Evolutionary conservation across 2,113 vertebrate genomes (phyloP).

Genomic region (Chaetodon trifascialis): DNA sequence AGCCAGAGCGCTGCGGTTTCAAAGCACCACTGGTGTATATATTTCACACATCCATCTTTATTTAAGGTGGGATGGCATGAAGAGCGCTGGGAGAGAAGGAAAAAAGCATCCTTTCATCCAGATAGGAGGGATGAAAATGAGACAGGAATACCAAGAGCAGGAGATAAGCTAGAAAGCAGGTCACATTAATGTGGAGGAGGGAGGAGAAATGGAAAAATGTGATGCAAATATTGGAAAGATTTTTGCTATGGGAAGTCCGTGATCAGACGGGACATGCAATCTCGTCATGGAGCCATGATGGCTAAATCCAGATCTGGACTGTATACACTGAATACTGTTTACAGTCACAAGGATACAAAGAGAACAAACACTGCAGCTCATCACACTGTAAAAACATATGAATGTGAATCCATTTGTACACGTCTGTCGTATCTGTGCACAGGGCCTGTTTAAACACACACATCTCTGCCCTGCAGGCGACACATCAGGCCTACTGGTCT

Average conservation of each 20-base stretch:
- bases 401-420: conserved; percentile 23
- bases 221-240: conserved; percentile 8
- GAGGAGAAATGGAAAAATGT: conserved; percentile 9
- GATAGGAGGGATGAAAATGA: conserved; percentile 19
- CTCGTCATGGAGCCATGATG: neutral
- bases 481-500: conserved; percentile 28
- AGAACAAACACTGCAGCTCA: neutral
- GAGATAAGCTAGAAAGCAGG: conserved; percentile 2
- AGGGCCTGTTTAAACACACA: conserved; percentile 15
- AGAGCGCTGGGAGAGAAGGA: conserved; percentile 18
- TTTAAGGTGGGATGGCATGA: conserved; percentile 8
- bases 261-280: conserved; percentile 22
- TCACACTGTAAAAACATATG: conserved; percentile 12
- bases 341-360: neutral
- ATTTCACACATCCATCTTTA: conserved; percentile 13
- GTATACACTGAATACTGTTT: neutral
- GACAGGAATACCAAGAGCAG: conserved; percentile 42
- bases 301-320: conserved; percentile 14
- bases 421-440: conserved; percentile 30
- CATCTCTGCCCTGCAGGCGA: conserved; percentile 19
- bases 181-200: neutral
- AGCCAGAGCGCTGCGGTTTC: conserved; percentile 8
- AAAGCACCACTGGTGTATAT: neutral
- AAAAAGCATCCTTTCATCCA: conserved; percentile 52
- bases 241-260: conserved; percentile 9